Evolutionary conservation across 2,797 vertebrate species (phyloP), one percentile per base, ranked within the genome.

Genomic region (Sandelia bainsii): DNA sequence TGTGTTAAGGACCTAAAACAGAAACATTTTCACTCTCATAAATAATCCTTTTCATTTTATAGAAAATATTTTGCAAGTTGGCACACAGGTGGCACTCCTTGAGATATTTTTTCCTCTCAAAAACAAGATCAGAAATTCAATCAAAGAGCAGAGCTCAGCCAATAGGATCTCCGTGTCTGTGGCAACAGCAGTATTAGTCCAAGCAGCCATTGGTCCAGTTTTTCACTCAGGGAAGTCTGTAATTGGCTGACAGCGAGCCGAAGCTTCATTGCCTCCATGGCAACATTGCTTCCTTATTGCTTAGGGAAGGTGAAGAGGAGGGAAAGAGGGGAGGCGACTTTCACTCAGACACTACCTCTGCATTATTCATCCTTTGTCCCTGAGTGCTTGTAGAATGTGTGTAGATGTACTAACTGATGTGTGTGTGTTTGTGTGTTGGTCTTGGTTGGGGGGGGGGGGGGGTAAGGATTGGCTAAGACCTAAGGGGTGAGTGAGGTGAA

Each of bases 351-450:
- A 56, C 80, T 82, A 87, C 82, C 81, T 87, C 91, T 93, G 86
- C 91, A 94, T 93, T 92, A 95, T 95, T 94, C 89, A 95, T 93
- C 83, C 88, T 86, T 91, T 85, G 91, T 93, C 90, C 91, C 88
- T 0, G 75, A 86, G 89, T 83, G 87, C 80, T 60, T 66, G 85
- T 74, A 71, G 81, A 64, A 62, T 44, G 80, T 34, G 87, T 66
- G 82, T 60, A 70, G 64, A 80, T 64, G 83, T 51, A 66, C 88
- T 73, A 85, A 90, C 81, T 81, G 85, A 84, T 75, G 44, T 72
- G 80, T 62, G 82, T 80, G 42, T 67, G 79, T 65, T 60, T 66
- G 69, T 66, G 80, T 66, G 65, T 82, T 72, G 65, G 62, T 83
- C 56, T 23, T 52, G 68, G 79, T 54, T 79, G 59, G 75, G 82